A percentile compares a stretch with the other conserved stretches of the same genome.
Evolutionary conservation across 2,888 invertebrate species (phyloP).

Genomic region (Eupithecia tripunctaria): DNA sequence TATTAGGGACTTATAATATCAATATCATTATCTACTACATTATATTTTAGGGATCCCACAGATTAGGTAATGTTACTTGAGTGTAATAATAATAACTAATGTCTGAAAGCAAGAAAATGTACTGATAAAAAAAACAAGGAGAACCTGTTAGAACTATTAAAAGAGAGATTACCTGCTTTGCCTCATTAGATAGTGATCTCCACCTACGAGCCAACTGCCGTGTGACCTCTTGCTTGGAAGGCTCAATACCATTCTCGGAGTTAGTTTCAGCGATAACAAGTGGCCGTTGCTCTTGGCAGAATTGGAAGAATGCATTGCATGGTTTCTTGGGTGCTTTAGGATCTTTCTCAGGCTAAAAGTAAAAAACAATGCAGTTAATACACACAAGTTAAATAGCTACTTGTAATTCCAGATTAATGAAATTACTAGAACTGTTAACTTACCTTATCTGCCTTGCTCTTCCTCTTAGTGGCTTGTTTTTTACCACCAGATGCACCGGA

Average conservation of each 20-base stretch:
- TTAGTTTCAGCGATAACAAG: slow-evolving; percentile 87
- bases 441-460: slow-evolving; percentile 86
- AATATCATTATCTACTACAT: too few relatives aligned
- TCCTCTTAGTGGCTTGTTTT: slow-evolving; percentile 82
- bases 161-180: slow-evolving; percentile 86
- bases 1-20: neutral
- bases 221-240: slow-evolving; percentile 90
- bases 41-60: too few relatives aligned
- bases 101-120: neutral
- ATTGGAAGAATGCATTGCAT: slow-evolving; percentile 92
- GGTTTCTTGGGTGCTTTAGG: slow-evolving; percentile 92
- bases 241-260: slow-evolving; percentile 86
- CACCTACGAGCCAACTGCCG: slow-evolving; percentile 89
- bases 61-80: too few relatives aligned
- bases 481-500: slow-evolving; percentile 60
- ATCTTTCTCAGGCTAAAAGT: slow-evolving; percentile 81
- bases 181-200: slow-evolving; percentile 88
- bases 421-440: neutral
- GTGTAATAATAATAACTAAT: too few relatives aligned
- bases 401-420: neutral
- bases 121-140: neutral
- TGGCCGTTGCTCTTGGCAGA: slow-evolving; percentile 91
- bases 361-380: neutral
- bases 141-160: neutral
- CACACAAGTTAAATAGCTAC: too few relatives aligned